Conservation (phyloP, 2,797 vertebrate genomes). For the Liparis tanakae region DNA sequence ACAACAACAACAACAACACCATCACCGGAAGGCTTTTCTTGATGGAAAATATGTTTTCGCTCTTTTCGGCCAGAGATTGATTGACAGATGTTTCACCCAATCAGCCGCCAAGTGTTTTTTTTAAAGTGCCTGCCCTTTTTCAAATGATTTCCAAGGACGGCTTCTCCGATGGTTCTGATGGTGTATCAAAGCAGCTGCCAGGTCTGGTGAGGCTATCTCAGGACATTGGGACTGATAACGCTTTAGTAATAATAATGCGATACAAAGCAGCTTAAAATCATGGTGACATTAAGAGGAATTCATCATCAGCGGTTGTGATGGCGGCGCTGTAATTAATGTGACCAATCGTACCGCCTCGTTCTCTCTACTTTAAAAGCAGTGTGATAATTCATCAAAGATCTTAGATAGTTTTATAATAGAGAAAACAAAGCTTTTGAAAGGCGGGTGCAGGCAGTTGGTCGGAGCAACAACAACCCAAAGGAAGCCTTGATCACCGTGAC, state of each 20-base stretch:
- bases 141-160: not conserved
- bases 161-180: not conserved
- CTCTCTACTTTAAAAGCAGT: conserved; percentile 39
- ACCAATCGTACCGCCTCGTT: conserved; percentile 44
- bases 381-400: conserved; percentile 30
- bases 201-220: not conserved
- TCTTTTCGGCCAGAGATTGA: not conserved
- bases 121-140: not conserved
- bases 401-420: conserved; percentile 62
- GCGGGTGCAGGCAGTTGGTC: conserved; percentile 34
- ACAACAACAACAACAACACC: not conserved
- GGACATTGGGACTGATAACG: conserved; percentile 5
- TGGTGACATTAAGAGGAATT: conserved; percentile 20
- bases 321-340: conserved; percentile 19
- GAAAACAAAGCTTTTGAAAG: conserved; percentile 69
- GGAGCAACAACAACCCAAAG: conserved; percentile 50
- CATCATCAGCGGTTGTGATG: conserved; percentile 30
- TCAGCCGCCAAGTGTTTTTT: not conserved
- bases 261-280: conserved; percentile 31
- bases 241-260: conserved; percentile 24
- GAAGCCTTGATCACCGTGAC: conserved; percentile 69
- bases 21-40: not conserved
- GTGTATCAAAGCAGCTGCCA: not conserved
- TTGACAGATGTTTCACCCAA: not conserved
- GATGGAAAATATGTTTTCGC: not conserved